phyloP scores from a whole-genome alignment of 2,888 invertebrate genomes.

The Rhaphigaster nebulosa region DNA sequence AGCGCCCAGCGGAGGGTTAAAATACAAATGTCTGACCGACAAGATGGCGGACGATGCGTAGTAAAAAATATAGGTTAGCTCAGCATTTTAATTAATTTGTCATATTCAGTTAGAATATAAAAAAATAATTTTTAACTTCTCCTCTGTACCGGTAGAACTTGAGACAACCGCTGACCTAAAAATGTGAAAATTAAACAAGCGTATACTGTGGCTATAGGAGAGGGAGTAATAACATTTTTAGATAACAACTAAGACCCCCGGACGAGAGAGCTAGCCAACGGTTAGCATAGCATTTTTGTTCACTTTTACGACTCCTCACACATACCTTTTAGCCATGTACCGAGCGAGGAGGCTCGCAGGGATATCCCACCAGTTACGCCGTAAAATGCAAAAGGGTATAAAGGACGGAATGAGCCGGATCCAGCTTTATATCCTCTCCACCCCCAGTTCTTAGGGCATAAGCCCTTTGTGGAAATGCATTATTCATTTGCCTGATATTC shows the following conservation, averaged over 20 bases:
- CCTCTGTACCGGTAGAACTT: neutral
- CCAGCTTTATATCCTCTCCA: constrained; percentile 21
- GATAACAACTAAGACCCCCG: neutral
- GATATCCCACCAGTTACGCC: constrained; percentile 53
- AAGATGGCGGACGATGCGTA: too few relatives aligned
- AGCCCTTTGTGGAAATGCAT: constrained; percentile 52
- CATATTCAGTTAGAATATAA: neutral
- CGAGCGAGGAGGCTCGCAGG: neutral
- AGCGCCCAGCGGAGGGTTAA: too few relatives aligned
- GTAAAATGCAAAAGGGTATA: constrained; percentile 56
- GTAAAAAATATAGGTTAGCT: too few relatives aligned
- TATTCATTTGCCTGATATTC: constrained; percentile 49
- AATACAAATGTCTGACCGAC: too few relatives aligned
- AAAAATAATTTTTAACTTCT: neutral
- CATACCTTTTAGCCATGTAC: constrained; percentile 52
- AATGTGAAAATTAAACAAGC: neutral
- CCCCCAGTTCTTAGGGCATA: constrained; percentile 49
- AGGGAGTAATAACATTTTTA: constrained; percentile 21
- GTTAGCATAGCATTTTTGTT: constrained; percentile 41
- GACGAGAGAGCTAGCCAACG: neutral
- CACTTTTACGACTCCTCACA: constrained; percentile 43
- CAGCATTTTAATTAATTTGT: too few relatives aligned
- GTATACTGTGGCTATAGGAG: neutral
- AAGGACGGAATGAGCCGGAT: constrained; percentile 47
- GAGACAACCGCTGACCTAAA: neutral